Evolutionary conservation across 1,140 invertebrate genomes (phyloP).

Genomic region (Helicorthomorpha holstii): DNA sequence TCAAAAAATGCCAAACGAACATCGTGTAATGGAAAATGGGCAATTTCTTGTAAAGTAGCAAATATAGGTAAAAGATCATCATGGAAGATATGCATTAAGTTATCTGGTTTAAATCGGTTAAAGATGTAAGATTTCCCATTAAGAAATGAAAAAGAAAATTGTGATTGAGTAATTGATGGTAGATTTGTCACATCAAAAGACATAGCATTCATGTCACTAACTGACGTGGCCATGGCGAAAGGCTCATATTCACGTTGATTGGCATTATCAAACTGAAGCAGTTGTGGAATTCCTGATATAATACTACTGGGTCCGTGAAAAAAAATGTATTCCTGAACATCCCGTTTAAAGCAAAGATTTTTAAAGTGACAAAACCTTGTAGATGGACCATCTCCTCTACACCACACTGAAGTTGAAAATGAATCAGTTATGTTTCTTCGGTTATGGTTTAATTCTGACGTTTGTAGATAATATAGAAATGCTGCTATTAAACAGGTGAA

Average conservation of each 20-base stretch:
- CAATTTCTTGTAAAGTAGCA: slow-evolving; percentile 20
- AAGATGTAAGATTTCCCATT: slow-evolving; percentile 9
- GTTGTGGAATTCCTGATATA: slow-evolving; percentile 12
- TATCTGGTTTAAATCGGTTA: slow-evolving; percentile 33
- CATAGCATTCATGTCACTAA: slow-evolving; percentile 22
- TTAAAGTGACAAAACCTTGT: slow-evolving; percentile 22
- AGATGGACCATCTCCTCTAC: slow-evolving; percentile 14
- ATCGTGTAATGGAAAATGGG: too few species aligned
- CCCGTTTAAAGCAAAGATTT: slow-evolving; percentile 24
- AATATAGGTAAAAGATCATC: slow-evolving; percentile 35
- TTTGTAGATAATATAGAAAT: too few species aligned
- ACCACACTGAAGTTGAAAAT: slow-evolving; percentile 21
- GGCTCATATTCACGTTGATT: slow-evolving; percentile 8
- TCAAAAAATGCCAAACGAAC: slow-evolving; percentile 15
- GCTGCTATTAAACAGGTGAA: too few species aligned
- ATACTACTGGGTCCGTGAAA: slow-evolving; percentile 16
- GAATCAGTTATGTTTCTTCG: too few species aligned
- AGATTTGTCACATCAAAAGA: slow-evolving; percentile 20
- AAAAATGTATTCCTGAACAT: slow-evolving; percentile 22
- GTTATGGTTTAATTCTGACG: too few species aligned
- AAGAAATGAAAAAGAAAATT: slow-evolving; percentile 6
- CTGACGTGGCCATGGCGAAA: slow-evolving; percentile 17
- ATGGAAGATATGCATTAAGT: slow-evolving; percentile 39
- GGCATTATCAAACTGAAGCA: too few species aligned
- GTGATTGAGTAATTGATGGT: slow-evolving; percentile 10